phyloP scores from a whole-genome alignment of 1,140 invertebrate species.

The Calephelis nemesis region DNA sequence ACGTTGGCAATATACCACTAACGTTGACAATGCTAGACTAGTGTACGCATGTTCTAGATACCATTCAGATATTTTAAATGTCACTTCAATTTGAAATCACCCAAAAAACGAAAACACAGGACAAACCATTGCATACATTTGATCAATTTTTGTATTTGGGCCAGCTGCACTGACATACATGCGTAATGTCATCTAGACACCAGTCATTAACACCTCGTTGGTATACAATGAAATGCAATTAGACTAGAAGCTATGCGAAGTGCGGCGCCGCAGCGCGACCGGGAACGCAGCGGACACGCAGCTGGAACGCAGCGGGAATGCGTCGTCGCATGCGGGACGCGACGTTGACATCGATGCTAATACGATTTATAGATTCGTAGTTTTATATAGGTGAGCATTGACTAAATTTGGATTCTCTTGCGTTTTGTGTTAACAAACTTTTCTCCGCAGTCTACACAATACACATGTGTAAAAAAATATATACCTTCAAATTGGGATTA shows the following conservation, averaged over 20 bases:
- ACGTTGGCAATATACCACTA: too few relatives aligned
- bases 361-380: conserved; percentile 10
- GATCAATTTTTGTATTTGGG: background rate
- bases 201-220: conserved; percentile 18
- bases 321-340: conserved; percentile 10
- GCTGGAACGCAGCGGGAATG: conserved; percentile 18
- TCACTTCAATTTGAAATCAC: too few relatives aligned
- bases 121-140: background rate
- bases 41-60: too few relatives aligned
- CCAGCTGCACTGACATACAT: conserved; percentile 10
- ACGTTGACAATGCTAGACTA: too few relatives aligned
- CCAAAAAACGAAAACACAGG: too few relatives aligned
- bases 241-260: conserved; percentile 2
- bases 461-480: too few relatives aligned
- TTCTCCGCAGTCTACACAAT: too few relatives aligned
- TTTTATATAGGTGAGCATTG: conserved; percentile 2
- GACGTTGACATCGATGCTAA: conserved; percentile 16
- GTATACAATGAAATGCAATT: conserved; percentile 17
- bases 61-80: too few relatives aligned
- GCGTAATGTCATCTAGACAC: conserved; percentile 7
- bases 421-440: background rate
- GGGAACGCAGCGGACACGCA: conserved; percentile 5
- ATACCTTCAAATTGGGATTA: too few relatives aligned
- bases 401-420: background rate
- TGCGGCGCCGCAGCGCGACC: background rate